Conservation (phyloP, 2,113 vertebrate species). For the Centropus bengalensis region DNA sequence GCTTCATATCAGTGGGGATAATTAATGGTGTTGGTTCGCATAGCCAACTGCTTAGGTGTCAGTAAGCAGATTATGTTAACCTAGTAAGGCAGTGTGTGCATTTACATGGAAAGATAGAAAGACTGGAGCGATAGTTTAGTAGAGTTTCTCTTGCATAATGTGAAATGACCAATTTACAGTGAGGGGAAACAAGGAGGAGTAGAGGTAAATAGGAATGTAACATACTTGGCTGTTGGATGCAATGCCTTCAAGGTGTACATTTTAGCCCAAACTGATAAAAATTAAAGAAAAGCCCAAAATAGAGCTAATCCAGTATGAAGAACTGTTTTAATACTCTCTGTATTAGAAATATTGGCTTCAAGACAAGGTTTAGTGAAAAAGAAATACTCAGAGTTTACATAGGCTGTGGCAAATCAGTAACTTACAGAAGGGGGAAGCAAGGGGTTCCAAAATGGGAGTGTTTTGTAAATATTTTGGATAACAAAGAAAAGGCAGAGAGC, state of each 20-base stretch:
- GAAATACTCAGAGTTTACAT: neutral
- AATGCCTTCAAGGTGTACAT: neutral
- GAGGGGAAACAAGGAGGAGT: neutral
- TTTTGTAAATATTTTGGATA: neutral
- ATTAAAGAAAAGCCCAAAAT: neutral
- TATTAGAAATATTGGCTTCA: neutral
- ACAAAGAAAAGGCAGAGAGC: neutral
- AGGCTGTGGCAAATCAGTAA: neutral
- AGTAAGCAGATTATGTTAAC: neutral
- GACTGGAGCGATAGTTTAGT: neutral
- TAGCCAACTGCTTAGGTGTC: neutral
- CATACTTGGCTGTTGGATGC: neutral
- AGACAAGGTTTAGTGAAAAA: neutral
- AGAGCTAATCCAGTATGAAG: neutral
- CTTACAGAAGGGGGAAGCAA: neutral
- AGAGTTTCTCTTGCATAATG: neutral
- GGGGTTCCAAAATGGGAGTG: neutral
- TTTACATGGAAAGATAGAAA: neutral
- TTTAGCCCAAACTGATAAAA: neutral
- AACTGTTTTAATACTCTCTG: neutral
- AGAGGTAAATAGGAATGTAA: neutral
- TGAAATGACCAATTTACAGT: neutral
- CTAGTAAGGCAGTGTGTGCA: neutral
- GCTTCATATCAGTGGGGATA: neutral
- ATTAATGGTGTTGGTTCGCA: neutral